phyloP scores from a whole-genome alignment of 2,888 invertebrate genomes.

The Zele albiditarsus region DNA sequence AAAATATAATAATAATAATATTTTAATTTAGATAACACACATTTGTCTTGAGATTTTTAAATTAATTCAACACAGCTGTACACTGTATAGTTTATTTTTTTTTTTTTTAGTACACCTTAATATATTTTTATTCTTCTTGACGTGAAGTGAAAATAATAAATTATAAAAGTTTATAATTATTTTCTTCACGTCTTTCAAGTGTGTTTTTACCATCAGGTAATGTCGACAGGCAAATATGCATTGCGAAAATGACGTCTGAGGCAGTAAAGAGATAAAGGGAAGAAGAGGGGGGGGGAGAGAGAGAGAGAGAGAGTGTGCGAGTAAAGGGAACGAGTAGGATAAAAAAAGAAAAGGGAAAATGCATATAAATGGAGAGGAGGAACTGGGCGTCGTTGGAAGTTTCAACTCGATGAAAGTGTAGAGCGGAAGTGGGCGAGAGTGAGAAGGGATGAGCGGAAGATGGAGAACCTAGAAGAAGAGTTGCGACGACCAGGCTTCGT shows the following conservation, averaged over 20 bases:
- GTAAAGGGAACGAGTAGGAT: not conserved
- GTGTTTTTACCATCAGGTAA: not conserved
- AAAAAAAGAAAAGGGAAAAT: constrained; percentile 51
- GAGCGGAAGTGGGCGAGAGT: constrained; percentile 45
- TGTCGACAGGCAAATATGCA: not conserved
- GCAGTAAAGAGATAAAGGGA: not conserved
- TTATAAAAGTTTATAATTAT: not conserved
- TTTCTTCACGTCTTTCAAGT: not conserved
- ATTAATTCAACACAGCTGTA: too few relatives aligned
- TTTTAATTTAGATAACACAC: too few relatives aligned
- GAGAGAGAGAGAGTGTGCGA: not conserved
- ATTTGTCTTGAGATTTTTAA: too few relatives aligned
- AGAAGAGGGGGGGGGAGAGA: not conserved
- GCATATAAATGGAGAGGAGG: constrained; percentile 60
- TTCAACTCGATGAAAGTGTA: constrained; percentile 47
- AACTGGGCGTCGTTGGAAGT: constrained; percentile 39
- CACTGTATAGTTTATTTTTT: too few relatives aligned
- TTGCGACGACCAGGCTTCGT: constrained; percentile 21
- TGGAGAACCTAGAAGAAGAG: constrained; percentile 21
- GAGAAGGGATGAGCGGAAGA: not conserved
- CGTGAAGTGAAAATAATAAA: too few relatives aligned
- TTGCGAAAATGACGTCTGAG: not conserved
- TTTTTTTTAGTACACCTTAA: too few relatives aligned
- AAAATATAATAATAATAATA: too few relatives aligned
- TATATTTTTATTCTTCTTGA: too few relatives aligned